phyloP scores from a whole-genome alignment of 2,888 invertebrate genomes.

The Drosophila subsilvestris region DNA sequence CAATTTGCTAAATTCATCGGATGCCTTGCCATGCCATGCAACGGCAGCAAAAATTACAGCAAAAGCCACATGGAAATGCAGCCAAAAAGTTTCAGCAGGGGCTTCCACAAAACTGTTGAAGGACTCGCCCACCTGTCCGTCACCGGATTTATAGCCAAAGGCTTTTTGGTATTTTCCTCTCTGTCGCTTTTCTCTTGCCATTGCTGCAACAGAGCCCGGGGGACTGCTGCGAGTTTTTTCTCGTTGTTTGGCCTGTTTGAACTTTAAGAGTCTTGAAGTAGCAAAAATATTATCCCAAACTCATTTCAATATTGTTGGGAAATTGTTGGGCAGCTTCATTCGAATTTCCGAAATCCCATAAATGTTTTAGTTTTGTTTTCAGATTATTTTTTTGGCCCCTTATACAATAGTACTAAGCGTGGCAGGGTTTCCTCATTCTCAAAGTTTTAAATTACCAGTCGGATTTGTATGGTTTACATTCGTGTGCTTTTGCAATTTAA shows the following conservation, averaged over 20 bases:
- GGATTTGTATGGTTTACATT: background rate
- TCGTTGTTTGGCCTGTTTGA: constrained; percentile 18
- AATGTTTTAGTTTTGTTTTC: constrained; percentile 14
- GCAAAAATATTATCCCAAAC: constrained; percentile 30
- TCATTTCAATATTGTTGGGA: background rate
- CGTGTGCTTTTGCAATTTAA: too few species aligned
- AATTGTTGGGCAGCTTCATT: constrained; percentile 21
- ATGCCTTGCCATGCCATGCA: constrained; percentile 12
- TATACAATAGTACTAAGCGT: background rate
- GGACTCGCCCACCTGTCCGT: constrained; percentile 43
- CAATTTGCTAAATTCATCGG: constrained; percentile 58
- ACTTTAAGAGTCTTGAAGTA: constrained; percentile 35
- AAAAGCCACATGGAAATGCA: constrained; percentile 14
- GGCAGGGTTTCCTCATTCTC: background rate
- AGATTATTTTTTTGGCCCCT: background rate
- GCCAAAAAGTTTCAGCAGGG: constrained; percentile 18
- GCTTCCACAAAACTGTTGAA: constrained; percentile 17
- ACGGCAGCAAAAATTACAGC: constrained; percentile 32
- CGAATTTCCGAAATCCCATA: constrained; percentile 19
- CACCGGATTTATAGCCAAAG: constrained; percentile 37
- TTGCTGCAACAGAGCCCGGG: constrained; percentile 9
- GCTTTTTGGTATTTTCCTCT: constrained; percentile 9
- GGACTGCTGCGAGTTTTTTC: constrained; percentile 1
- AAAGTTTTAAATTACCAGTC: background rate
- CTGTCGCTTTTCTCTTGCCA: background rate